Evolutionary conservation across 92 coral and sea anemone species (phyloP), one percentile per base, ranked within the genome.

Genomic region (Siderastrea siderea): DNA sequence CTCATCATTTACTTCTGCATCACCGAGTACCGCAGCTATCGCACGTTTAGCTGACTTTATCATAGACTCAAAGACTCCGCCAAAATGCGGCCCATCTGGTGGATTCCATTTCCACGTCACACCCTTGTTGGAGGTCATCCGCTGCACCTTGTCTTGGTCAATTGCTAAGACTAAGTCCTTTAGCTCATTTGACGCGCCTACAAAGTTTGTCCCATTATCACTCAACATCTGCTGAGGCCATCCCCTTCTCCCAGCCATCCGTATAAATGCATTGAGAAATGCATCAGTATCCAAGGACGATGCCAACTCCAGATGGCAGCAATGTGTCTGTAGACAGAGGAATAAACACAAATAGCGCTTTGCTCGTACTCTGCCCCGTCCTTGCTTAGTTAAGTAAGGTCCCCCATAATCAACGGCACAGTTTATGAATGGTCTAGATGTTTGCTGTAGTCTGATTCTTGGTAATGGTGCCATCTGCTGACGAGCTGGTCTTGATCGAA

Each of bases 31-130:
- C 19, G 92, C 89, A 5, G 72, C 62, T 6, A 90, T 90, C 68
- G 93, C 93, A 61, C 89, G 47, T 84, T 93, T 90, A 1, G 95
- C 91, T 14, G 95, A 54, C 63, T 93, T 93, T 44, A 89, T 93
- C 95, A 93, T 90, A 13, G 81, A 53, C 49, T 89, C 95, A 59
- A 77, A 74, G 14, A 84, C 93, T 47, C 93, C 93, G 38, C 96
- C 93, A 73, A 90, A 93, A 85, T 93, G 92, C 8, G 96, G 93
- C 54, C 85, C 91, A 5, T 70, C 80, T 7, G 93, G 96, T 43
- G 96, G 96, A 49, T 90, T 90, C 83, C 90, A 93, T 43, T 78
- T 59, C 93, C 95, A 93, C 10, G 54, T 50, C 3, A 93, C 81
- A 6, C 83, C 87, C 47, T 73, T 59, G 43, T 81, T 86, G 14